phyloP scores from a whole-genome alignment of 2,113 vertebrate genomes.

The Nicator chloris region DNA sequence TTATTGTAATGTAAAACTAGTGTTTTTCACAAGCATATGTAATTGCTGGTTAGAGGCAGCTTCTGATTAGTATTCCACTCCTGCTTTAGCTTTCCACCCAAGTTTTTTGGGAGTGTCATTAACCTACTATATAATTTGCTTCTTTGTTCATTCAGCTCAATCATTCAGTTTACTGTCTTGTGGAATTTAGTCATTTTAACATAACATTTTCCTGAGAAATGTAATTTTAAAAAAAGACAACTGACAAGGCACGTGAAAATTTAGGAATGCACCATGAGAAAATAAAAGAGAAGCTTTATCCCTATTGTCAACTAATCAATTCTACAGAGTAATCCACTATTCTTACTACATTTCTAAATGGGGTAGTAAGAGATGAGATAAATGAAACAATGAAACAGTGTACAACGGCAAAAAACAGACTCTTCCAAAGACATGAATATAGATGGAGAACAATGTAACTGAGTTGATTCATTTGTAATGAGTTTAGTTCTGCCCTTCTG shows the following conservation, averaged over 20 bases:
- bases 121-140: conserved; percentile 53
- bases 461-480: neutral
- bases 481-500: neutral
- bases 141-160: conserved; percentile 45
- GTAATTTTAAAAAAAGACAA: neutral
- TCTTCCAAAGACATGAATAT: conserved; percentile 1
- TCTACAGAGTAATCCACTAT: neutral
- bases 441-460: neutral
- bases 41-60: conserved; percentile 43
- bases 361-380: neutral
- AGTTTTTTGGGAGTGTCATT: conserved; percentile 46
- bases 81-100: conserved; percentile 42
- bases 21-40: conserved; percentile 16
- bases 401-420: neutral
- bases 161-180: conserved; percentile 31
- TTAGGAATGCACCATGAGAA: neutral
- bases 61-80: conserved; percentile 51
- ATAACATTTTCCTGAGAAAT: conserved; percentile 17
- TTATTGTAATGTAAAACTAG: neutral
- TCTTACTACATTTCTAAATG: neutral
- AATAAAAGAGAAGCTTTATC: conserved; percentile 8
- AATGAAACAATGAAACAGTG: conserved; percentile 5
- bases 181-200: conserved; percentile 23
- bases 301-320: neutral
- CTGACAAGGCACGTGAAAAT: neutral